Percentiles rank a stretch among this genome's conserved stretches.
phyloP scores from a whole-genome alignment of 1,140 invertebrate genomes.

The Ptiloglossa arizonensis region DNA sequence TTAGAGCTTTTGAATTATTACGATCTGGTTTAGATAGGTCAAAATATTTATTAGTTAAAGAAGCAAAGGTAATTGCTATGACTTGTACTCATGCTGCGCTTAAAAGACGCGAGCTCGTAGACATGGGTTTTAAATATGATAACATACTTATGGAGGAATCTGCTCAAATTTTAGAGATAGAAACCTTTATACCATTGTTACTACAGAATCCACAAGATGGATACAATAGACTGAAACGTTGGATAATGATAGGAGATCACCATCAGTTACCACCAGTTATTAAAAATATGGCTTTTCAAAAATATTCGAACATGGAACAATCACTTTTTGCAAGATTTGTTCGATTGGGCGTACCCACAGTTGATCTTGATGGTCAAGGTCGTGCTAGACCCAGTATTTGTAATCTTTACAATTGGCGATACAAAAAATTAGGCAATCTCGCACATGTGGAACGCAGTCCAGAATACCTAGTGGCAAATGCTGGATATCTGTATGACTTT shows the following conservation, averaged over 20 bases:
- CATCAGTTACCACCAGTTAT: conserved; percentile 99
- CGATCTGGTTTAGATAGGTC: conserved; percentile 97
- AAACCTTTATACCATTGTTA: conserved; percentile 99
- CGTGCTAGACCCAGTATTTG: conserved; percentile 96
- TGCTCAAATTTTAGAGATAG: conserved; percentile 99
- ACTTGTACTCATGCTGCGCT: conserved; percentile 99
- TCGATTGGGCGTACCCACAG: conserved; percentile 96
- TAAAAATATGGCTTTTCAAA: conserved; percentile 99
- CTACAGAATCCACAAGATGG: conserved; percentile 99
- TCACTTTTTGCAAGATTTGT: conserved; percentile 98
- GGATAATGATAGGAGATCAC: conserved; percentile 99
- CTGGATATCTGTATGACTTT: conserved; percentile 96
- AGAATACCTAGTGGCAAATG: conserved; percentile 95
- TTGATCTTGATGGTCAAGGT: conserved; percentile 98
- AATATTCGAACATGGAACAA: conserved; percentile 99
- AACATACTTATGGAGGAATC: conserved; percentile 99
- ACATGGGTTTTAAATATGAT: conserved; percentile 98
- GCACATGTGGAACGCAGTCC: conserved; percentile 90
- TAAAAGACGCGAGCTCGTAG: conserved; percentile 97
- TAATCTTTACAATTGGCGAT: conserved; percentile 98
- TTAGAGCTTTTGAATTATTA: conserved; percentile 97
- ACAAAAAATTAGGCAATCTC: conserved; percentile 96
- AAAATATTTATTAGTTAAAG: conserved; percentile 98
- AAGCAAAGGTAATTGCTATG: conserved; percentile 99
- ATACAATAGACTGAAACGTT: conserved; percentile 96